phyloP scores from a whole-genome alignment of 2,797 vertebrate species.

The Pristis pectinata region DNA sequence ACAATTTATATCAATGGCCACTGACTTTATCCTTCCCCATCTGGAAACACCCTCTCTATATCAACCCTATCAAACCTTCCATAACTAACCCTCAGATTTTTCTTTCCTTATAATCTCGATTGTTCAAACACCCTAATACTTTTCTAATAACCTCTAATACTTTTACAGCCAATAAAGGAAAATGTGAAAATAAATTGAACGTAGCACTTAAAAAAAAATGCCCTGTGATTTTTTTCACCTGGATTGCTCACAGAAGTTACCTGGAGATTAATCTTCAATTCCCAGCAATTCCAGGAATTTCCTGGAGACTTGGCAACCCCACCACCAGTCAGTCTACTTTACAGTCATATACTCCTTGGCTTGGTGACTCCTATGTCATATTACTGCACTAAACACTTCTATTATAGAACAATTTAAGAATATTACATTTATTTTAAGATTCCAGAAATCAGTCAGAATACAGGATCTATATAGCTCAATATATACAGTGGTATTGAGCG shows the following conservation, averaged over 20 bases:
- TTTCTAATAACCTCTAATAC: too few species aligned
- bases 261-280: neutral
- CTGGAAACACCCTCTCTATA: neutral
- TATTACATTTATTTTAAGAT: neutral
- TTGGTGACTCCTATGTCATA: neutral
- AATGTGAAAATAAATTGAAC: neutral
- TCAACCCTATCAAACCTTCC: too few species aligned
- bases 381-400: neutral
- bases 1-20: neutral
- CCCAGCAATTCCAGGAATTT: neutral
- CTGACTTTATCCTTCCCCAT: neutral
- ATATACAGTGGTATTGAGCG: neutral
- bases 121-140: too few species aligned
- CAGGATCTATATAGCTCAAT: neutral
- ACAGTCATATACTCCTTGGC: neutral
- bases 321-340: too few species aligned
- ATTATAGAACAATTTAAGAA: neutral
- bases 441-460: neutral
- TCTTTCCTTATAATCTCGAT: neutral
- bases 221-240: neutral
- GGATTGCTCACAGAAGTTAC: neutral
- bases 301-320: neutral
- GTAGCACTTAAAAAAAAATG: too few species aligned
- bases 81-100: neutral
- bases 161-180: neutral